phyloP scores from a whole-genome alignment of 2,888 invertebrate genomes.

The Mesorhabditis spiculigera region DNA sequence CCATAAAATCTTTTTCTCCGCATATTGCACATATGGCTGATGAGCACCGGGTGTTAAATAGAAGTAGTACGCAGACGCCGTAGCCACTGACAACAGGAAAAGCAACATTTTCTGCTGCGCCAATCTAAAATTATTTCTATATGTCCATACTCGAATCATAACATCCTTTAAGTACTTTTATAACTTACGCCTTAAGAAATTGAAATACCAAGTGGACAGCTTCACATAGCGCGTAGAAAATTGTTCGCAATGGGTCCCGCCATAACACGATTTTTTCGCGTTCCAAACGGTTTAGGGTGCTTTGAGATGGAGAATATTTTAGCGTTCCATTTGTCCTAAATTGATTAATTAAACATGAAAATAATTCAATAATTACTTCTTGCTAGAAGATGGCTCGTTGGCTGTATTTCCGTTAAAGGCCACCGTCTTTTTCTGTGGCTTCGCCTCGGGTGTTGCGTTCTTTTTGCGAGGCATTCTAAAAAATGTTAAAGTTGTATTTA shows the following conservation, averaged over 20 bases:
- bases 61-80: conserved; percentile 42
- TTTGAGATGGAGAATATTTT: conserved; percentile 35
- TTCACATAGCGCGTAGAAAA: conserved; percentile 61
- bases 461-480: too few species aligned
- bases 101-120: conserved; percentile 46
- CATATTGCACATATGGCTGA: conserved; percentile 47
- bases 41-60: conserved; percentile 59
- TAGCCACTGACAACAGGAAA: conserved; percentile 28
- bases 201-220: conserved; percentile 30
- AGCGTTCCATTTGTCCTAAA: too few species aligned
- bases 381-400: too few species aligned
- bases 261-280: conserved; percentile 60
- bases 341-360: too few species aligned
- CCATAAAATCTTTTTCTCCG: conserved; percentile 66
- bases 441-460: too few species aligned
- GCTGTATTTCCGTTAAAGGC: too few species aligned
- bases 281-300: conserved; percentile 49
- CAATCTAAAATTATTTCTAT: conserved; percentile 49
- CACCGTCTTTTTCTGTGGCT: too few species aligned
- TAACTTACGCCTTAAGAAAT: conserved; percentile 24
- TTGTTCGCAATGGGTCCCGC: conserved; percentile 59
- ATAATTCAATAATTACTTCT: too few species aligned
- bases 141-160: too few species aligned
- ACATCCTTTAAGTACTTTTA: not conserved
- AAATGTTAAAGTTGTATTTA: too few species aligned